Evolutionary conservation across 1,140 invertebrate genomes (phyloP).

Genomic region (Limonius californicus): DNA sequence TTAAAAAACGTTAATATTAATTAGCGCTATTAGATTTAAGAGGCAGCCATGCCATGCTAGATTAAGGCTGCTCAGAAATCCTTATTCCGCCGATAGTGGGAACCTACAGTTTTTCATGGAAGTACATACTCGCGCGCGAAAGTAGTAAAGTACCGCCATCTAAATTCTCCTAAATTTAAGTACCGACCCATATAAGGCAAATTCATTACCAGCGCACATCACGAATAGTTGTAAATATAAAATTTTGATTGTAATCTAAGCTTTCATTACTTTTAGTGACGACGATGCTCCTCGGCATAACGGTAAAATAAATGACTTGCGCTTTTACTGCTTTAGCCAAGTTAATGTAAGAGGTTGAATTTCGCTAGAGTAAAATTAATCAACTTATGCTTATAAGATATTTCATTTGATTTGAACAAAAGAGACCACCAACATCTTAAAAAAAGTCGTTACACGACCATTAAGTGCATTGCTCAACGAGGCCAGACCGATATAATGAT

Average conservation of each 20-base stretch:
- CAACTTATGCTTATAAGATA: background rate
- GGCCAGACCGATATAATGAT: conserved; percentile 12
- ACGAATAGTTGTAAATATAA: conserved; percentile 1
- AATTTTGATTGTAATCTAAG: conserved; percentile 1
- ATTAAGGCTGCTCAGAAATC: background rate
- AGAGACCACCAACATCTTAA: conserved; percentile 21
- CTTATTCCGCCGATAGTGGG: too few species aligned
- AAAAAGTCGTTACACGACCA: conserved; percentile 19
- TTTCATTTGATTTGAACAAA: conserved; percentile 18
- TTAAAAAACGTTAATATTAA: too few species aligned
- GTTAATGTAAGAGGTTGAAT: background rate
- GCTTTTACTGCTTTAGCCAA: background rate
- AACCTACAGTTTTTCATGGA: too few species aligned
- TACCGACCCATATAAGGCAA: background rate
- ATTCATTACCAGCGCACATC: background rate
- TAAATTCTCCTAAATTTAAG: background rate
- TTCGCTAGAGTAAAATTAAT: background rate
- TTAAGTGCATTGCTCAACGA: conserved; percentile 20
- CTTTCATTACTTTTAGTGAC: background rate
- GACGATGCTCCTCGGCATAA: background rate
- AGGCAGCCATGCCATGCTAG: background rate
- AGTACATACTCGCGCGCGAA: too few species aligned
- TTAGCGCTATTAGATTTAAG: background rate
- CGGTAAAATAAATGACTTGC: background rate
- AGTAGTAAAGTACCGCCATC: background rate